Conservation (phyloP, 2,888 invertebrate species). For the Parnassius smintheus region DNA sequence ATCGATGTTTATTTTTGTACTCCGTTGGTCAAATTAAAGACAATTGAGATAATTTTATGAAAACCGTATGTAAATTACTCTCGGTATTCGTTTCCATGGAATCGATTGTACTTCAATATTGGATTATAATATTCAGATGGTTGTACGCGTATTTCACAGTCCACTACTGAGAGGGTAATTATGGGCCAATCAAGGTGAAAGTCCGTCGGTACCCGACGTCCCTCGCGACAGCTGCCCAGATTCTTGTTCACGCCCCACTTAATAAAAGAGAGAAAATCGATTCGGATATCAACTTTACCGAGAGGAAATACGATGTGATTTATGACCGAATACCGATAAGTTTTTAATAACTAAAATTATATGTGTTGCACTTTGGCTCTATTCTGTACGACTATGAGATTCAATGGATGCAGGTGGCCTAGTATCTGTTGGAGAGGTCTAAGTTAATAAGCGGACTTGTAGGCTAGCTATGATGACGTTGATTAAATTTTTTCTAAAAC, state of each 20-base stretch:
- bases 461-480: too few species aligned
- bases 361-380: too few species aligned
- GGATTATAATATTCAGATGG: conserved; percentile 30
- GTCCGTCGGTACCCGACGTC: conserved; percentile 38
- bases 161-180: conserved; percentile 53
- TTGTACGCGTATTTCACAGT: conserved; percentile 40
- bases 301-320: conserved; percentile 13
- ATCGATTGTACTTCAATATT: conserved; percentile 16
- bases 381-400: too few species aligned
- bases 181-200: conserved; percentile 63
- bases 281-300: background rate
- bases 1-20: too few species aligned
- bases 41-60: background rate
- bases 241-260: conserved; percentile 32
- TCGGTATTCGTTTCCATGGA: conserved; percentile 8
- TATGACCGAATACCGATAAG: too few species aligned
- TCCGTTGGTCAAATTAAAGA: too few species aligned
- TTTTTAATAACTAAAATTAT: too few species aligned
- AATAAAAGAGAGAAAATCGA: conserved; percentile 22
- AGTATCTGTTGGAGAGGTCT: too few species aligned
- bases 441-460: too few species aligned
- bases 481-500: too few species aligned
- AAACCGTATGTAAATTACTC: background rate
- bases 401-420: too few species aligned
- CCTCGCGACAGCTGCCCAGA: conserved; percentile 28